A percentile compares a stretch with the other conserved stretches of the same genome.
phyloP scores from a whole-genome alignment of 2,113 vertebrate species.

The Calidris pygmaea region DNA sequence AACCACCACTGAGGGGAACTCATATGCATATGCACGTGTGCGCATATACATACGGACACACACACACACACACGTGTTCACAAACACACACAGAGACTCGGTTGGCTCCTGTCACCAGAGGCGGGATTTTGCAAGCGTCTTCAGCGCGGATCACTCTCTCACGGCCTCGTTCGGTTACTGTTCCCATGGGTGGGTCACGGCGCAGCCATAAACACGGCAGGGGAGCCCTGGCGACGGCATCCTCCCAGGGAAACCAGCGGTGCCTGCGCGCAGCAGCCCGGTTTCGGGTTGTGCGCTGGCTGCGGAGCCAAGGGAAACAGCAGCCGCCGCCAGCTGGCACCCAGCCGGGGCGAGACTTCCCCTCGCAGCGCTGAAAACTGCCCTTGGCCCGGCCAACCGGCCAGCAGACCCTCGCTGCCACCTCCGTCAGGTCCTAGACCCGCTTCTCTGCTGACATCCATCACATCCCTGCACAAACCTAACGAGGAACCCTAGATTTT shows the following conservation, averaged over 20 bases:
- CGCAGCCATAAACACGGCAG: not conserved
- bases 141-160: not conserved
- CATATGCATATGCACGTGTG: not conserved
- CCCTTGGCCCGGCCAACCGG: not conserved
- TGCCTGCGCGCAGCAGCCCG: not conserved
- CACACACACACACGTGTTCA: not conserved
- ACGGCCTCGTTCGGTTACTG: not conserved
- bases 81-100: not conserved
- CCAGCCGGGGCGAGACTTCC: not conserved
- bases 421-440: not conserved
- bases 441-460: not conserved
- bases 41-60: not conserved
- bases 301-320: slow-evolving; percentile 43
- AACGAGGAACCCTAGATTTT: not conserved
- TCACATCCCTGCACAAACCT: not conserved
- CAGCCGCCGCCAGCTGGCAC: slow-evolving; percentile 19
- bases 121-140: not conserved
- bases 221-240: slow-evolving; percentile 20
- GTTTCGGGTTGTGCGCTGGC: not conserved
- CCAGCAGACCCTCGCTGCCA: not conserved
- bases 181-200: slow-evolving; percentile 14
- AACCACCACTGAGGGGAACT: not conserved
- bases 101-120: not conserved
- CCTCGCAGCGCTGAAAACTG: not conserved
- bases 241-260: not conserved